These are phyloP conservation scores for Apogon talboti DNA, from an alignment of 2,797 vertebrate species.

Conservation along the genomic window DNA sequence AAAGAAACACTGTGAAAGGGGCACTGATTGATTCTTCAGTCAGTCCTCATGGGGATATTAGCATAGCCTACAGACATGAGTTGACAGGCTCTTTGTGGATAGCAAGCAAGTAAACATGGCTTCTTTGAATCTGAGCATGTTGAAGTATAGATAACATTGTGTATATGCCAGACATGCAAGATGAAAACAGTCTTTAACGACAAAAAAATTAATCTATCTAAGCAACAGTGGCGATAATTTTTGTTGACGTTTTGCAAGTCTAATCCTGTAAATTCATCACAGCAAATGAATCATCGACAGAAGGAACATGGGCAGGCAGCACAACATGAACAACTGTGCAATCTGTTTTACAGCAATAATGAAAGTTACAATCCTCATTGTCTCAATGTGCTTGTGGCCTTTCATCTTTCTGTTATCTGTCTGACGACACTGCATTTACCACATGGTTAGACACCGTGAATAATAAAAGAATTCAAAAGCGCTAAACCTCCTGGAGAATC, in stretches of 20 bases:
- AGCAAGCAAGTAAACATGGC: conserved; percentile 20
- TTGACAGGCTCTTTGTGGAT: conserved; percentile 43
- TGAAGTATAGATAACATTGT: conserved; percentile 29
- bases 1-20: conserved; percentile 43
- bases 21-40: conserved; percentile 58
- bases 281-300: conserved; percentile 61
- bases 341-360: conserved; percentile 41
- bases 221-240: conserved; percentile 17
- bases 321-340: conserved; percentile 38
- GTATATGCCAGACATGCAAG: conserved; percentile 3
- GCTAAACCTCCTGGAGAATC: conserved; percentile 40
- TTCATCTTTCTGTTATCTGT: conserved; percentile 44
- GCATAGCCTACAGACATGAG: conserved; percentile 36
- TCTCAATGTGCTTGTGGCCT: conserved; percentile 54
- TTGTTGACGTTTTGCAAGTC: conserved; percentile 42
- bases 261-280: conserved; percentile 37
- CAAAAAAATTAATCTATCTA: not conserved
- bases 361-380: conserved; percentile 35
- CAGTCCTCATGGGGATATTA: conserved; percentile 39
- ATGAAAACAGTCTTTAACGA: conserved; percentile 24
- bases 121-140: conserved; percentile 29
- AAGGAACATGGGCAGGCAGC: conserved; percentile 32
- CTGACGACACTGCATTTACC: conserved; percentile 33
- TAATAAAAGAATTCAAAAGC: conserved; percentile 53
- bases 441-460: conserved; percentile 42